These are phyloP conservation scores for Apostichopus californicus DNA, from an alignment of 35 echinoderm and acorn worm genomes.

Conservation along the genomic window DNA sequence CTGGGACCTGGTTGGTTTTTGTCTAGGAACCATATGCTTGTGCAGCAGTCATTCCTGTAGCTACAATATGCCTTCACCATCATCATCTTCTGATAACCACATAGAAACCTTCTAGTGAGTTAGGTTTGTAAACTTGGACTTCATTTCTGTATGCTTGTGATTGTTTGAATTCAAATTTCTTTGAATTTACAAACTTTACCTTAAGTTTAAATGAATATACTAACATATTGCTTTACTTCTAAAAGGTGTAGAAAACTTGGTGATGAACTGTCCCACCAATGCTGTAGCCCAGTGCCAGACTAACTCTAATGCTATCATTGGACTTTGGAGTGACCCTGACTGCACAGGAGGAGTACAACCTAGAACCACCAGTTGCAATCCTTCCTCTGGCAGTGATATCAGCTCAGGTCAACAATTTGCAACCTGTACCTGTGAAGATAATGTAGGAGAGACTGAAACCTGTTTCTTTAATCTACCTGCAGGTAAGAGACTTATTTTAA, in stretches of 20 bases:
- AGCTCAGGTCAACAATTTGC: neutral
- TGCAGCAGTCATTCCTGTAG: no score
- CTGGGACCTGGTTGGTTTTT: no score
- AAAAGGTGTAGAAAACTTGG: neutral
- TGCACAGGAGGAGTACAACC: slow-evolving; percentile 3
- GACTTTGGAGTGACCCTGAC: neutral
- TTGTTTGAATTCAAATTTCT: no score
- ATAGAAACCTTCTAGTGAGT: no score
- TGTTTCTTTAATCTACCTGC: slow-evolving; percentile 9
- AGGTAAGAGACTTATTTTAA: neutral
- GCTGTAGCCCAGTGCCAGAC: neutral
- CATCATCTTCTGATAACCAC: no score
- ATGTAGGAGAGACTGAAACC: neutral
- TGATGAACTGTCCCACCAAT: neutral
- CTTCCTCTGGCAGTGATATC: slow-evolving; percentile 5
- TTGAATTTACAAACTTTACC: no score
- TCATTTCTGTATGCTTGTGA: no score
- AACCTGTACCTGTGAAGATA: slow-evolving; percentile 1
- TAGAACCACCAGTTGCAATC: neutral
- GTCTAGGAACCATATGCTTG: no score
- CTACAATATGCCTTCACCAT: no score
- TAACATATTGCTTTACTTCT: neutral
- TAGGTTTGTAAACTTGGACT: no score
- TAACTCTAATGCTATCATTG: neutral
- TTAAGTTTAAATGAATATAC: no score